Conservation (phyloP, 1,140 invertebrate species). For the Panulirus ornatus region DNA sequence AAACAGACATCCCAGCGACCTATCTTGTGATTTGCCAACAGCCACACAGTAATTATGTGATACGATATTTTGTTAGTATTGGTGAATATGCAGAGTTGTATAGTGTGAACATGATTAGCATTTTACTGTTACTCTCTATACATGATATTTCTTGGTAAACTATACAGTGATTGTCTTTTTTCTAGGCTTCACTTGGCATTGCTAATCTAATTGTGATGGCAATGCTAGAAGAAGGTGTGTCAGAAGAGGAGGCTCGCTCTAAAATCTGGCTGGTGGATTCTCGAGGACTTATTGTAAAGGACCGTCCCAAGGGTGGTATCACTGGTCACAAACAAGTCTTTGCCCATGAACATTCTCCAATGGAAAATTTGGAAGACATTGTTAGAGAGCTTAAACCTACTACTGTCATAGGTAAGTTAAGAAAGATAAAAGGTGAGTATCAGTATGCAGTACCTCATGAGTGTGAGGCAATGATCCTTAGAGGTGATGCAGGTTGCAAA, state of each 20-base stretch:
- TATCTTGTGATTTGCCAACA: too few relatives aligned
- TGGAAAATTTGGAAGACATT: conserved; percentile 87
- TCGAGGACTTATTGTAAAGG: conserved; percentile 89
- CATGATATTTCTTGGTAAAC: background rate
- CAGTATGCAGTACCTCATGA: too few relatives aligned
- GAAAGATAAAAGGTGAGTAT: too few relatives aligned
- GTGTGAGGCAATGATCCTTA: too few relatives aligned
- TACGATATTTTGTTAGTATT: too few relatives aligned
- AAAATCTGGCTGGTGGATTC: conserved; percentile 89
- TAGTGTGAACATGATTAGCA: too few relatives aligned
- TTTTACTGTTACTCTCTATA: background rate
- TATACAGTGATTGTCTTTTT: conserved; percentile 8
- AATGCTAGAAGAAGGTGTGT: conserved; percentile 88
- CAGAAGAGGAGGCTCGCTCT: conserved; percentile 85
- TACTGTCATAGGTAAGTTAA: conserved; percentile 86
- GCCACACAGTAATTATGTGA: too few relatives aligned
- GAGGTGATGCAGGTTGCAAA: too few relatives aligned
- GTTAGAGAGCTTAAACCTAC: conserved; percentile 91
- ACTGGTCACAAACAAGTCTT: conserved; percentile 88
- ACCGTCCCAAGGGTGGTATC: conserved; percentile 85
- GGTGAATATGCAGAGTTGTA: too few relatives aligned
- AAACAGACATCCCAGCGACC: too few relatives aligned
- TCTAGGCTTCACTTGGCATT: conserved; percentile 91
- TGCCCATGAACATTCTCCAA: conserved; percentile 88
- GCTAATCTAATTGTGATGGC: conserved; percentile 92